These are phyloP conservation scores for Daphoenositta chrysoptera DNA, from an alignment of 2,113 vertebrate genomes.

Conservation along the genomic window DNA sequence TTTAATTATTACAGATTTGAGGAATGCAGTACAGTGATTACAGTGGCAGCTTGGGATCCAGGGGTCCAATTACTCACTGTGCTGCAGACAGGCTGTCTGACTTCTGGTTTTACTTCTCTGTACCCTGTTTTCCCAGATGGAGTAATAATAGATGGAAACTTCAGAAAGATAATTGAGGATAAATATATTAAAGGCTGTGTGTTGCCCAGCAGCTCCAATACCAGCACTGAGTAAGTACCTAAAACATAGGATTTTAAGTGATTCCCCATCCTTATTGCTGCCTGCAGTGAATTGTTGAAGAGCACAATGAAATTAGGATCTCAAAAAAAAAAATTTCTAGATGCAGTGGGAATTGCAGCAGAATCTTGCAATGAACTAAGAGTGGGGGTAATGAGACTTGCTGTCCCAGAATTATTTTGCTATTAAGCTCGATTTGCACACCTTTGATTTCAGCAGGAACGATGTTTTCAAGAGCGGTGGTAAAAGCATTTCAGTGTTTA, in stretches of 20 bases:
- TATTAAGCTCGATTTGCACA: background rate
- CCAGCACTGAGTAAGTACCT: background rate
- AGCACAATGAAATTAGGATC: background rate
- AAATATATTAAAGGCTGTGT: background rate
- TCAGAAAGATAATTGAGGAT: background rate
- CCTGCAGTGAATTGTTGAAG: background rate
- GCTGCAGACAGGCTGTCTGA: constrained; percentile 28
- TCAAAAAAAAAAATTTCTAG: background rate
- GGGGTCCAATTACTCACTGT: constrained; percentile 3
- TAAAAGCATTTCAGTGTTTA: background rate
- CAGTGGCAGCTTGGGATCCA: background rate
- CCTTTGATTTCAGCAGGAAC: background rate
- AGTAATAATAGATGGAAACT: constrained; percentile 15
- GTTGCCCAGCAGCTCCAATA: background rate
- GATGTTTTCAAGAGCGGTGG: background rate
- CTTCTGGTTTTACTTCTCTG: constrained; percentile 22
- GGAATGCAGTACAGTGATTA: constrained; percentile 9
- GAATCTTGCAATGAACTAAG: background rate
- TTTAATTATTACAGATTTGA: constrained; percentile 40
- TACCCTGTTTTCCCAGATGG: background rate
- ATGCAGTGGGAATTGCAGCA: background rate
- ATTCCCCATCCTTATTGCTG: background rate
- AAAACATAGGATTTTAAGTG: background rate
- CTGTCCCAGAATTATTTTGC: background rate
- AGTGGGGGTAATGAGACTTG: background rate